Evolutionary conservation across 2,888 invertebrate genomes (phyloP), one percentile per base, ranked within the genome.

Genomic region (Catocala sponsa): DNA sequence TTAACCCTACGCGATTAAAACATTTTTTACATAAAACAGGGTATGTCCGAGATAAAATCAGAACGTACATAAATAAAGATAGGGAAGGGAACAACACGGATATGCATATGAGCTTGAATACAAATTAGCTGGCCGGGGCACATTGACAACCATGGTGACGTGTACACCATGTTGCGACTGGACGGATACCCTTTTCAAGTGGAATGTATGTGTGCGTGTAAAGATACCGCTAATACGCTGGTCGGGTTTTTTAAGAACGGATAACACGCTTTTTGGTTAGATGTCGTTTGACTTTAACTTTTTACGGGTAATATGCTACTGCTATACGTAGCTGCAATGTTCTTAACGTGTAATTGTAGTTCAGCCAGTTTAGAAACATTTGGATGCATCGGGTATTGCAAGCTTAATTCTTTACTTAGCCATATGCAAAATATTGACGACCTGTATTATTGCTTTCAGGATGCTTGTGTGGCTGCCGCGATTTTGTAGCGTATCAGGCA

Each of bases 91-190:
- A 25, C 25, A 66, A 58, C 55, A 70, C 59, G 54, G 64, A 67
- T 70, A 73, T 70, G 70, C 62, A 68, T 67, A 76, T 70, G 66
- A 65, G 71, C 43, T 51, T 57, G 74, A 70, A 75, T 76, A 73
- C 59, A 73, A 73, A 75, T 76, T 65, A 76, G 68, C 59, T 63
- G 13, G 44, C 25, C 25, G 70, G n/a, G 10, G 13, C 41, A 58
- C 13, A 44, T 51, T 13, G 15, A 35, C 15, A 53, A 58, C 12
- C 52, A 59, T 15, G 51, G 50, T 32, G 55, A 58, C 35, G 47
- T 55, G 13, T 7, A 41, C 47, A 41, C 38, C 10, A 35, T 41
- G 41, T 41, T 4, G 47, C 10, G 41, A 38, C 47, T 43, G 47
- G 44, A 46, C 38, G 11, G 55, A 25, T 6, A 55, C 55, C 55